Evolutionary conservation across 2,113 vertebrate genomes (phyloP).

Genomic region (Lethenteron camtschaticum): DNA sequence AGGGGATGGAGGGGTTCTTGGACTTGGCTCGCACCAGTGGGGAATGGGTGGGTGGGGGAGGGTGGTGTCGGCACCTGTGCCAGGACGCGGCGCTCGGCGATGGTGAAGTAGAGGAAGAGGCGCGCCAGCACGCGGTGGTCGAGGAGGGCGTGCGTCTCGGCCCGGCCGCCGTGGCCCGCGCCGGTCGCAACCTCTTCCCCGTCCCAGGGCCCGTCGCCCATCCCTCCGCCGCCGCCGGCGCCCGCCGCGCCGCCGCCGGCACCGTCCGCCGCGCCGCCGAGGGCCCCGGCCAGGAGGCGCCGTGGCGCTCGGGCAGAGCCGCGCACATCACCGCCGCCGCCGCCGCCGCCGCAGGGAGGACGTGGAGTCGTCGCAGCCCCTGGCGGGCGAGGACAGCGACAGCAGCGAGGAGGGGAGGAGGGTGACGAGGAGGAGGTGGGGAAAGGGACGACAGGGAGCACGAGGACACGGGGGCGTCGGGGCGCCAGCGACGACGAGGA

Average conservation of each 20-base stretch:
- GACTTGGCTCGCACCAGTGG: no score
- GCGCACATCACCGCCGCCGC: conserved; percentile 24
- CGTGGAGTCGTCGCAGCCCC: no score
- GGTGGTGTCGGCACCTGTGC: conserved; percentile 13
- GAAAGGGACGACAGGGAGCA: no score
- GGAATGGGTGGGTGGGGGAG: no score
- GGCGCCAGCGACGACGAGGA: no score
- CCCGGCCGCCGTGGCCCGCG: conserved; percentile 33
- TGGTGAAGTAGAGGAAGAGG: conserved; percentile 92
- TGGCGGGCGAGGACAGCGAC: no score
- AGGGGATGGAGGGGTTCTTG: no score
- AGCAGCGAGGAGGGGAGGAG: no score
- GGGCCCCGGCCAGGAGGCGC: conserved; percentile 20
- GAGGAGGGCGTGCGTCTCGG: conserved; percentile 43
- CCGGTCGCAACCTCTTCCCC: conserved; percentile 24
- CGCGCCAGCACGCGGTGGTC: conserved; percentile 89
- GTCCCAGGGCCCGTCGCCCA: conserved; percentile 25
- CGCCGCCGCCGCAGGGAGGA: no score
- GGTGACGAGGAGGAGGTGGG: no score
- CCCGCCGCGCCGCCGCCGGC: conserved; percentile 22
- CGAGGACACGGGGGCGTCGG: no score
- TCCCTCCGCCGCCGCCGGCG: conserved; percentile 19
- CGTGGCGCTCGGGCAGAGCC: conserved; percentile 42
- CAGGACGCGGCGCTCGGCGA: conserved; percentile 70
- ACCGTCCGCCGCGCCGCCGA: conserved; percentile 26